Evolutionary conservation across 2,888 invertebrate species (phyloP), one percentile per base, ranked within the genome.

Genomic region (Artemia sp.): DNA sequence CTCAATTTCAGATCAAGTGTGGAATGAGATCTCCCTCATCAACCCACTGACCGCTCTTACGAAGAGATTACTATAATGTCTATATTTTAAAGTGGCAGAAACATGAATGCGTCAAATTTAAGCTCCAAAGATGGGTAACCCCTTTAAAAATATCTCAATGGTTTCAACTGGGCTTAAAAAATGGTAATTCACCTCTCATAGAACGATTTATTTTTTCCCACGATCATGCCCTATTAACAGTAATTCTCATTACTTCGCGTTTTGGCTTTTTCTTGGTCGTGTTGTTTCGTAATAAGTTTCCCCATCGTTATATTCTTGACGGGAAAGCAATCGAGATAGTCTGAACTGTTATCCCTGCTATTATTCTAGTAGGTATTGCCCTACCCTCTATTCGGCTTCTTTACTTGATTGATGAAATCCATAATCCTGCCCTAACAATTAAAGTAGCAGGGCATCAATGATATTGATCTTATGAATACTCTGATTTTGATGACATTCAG

Each of bases 151-250:
- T 75, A 66, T 68, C 73, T 58, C 71, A 73, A 38, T 72, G 72
- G 72, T 53, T 70, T 9, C 82, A 73, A 81, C 81, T 84, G 74
- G 79, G 79, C 72, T 77, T 85, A 72, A 84, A 85, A 83, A 83
- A 85, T 79, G 78, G 83, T 74, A 79, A 80, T 67, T 85, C 85
- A 0, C 83, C 84, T 58, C 77, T 84, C 78, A 85, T 85, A 83
- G 84, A 84, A 83, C 83, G 85, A 81, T 79, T 85, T 79, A 81
- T 80, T 75, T 83, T 83, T 76, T 85, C 85, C 75, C 83, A 85
- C 76, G 84, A 85, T 77, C 83, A 84, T 74, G 80, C 82, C 2
- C 75, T 85, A 79, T 76, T 84, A 79, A 83, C 85, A 80, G 76
- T 85, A 77, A 77, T 83, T 73, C 82, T 84, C 80, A 85, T 85